Conservation (phyloP, 2,888 invertebrate genomes). For the Latrodectus hesperus region DNA sequence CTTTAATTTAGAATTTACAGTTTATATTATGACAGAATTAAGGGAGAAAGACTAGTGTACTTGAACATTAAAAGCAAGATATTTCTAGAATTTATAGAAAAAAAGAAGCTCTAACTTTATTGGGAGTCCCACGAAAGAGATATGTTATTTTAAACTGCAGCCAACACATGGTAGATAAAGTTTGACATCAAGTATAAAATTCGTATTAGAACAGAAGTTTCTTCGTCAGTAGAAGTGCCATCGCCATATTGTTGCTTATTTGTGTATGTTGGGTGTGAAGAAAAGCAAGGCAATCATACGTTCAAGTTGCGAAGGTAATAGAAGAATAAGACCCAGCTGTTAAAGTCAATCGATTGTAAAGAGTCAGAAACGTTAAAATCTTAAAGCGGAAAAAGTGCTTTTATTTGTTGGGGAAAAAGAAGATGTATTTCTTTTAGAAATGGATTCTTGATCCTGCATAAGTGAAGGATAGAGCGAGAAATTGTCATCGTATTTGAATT, state of each 20-base stretch:
- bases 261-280: not conserved
- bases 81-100: too few relatives aligned
- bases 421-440: constrained; percentile 32
- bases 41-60: too few relatives aligned
- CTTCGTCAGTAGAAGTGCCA: too few relatives aligned
- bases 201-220: too few relatives aligned
- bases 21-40: too few relatives aligned
- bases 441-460: constrained; percentile 54
- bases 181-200: too few relatives aligned
- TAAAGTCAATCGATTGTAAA: constrained; percentile 33
- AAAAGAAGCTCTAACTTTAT: too few relatives aligned
- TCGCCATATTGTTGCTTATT: not conserved
- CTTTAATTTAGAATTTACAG: too few relatives aligned
- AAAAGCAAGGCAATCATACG: not conserved
- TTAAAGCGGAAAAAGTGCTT: not conserved
- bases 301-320: not conserved
- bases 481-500: constrained; percentile 36
- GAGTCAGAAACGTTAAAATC: constrained; percentile 3
- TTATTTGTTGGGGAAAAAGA: constrained; percentile 13
- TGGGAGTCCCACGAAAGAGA: too few relatives aligned
- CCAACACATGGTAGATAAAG: too few relatives aligned
- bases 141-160: too few relatives aligned
- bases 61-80: too few relatives aligned
- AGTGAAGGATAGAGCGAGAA: constrained; percentile 7
- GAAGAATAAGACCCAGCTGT: not conserved